phyloP scores from a whole-genome alignment of 30 jellyfish, hydroid and myxozoan genomes.

The Phacellophora camtschatica region DNA sequence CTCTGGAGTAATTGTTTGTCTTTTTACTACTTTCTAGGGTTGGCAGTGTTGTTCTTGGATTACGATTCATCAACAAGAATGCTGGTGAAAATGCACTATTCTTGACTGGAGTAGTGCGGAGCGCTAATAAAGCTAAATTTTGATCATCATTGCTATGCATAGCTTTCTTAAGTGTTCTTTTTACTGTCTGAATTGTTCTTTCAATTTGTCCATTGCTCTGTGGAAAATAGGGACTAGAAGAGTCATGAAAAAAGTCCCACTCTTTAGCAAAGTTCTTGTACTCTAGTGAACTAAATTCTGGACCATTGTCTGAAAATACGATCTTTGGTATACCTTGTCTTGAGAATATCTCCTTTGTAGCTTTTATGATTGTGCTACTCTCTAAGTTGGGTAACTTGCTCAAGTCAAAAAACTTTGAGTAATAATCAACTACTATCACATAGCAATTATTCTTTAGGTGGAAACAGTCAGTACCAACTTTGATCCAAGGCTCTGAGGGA shows the following conservation, averaged over 20 bases:
- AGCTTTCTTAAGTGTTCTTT: slow-evolving; percentile 8
- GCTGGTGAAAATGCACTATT: slow-evolving; percentile 3
- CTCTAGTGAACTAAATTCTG: not conserved
- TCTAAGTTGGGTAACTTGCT: not conserved
- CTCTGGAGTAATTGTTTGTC: not conserved
- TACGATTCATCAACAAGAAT: not conserved
- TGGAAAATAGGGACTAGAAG: not conserved
- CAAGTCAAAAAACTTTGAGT: slow-evolving; percentile 4
- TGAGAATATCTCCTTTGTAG: not conserved
- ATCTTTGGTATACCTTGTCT: slow-evolving; percentile 7
- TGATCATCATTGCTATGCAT: not conserved
- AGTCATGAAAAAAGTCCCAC: not conserved
- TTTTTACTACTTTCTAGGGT: not conserved
- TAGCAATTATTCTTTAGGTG: not conserved
- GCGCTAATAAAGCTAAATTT: not conserved
- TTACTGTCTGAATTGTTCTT: slow-evolving; percentile 4
- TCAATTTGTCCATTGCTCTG: slow-evolving; percentile 6
- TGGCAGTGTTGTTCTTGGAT: slow-evolving; percentile 38
- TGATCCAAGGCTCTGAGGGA: slow-evolving; percentile 41
- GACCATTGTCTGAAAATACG: not conserved
- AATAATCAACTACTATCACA: slow-evolving; percentile 3
- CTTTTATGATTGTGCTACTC: not conserved
- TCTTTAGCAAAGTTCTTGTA: not conserved
- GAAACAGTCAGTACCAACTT: slow-evolving; percentile 39
- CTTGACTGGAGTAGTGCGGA: not conserved